Base-by-base conservation (phyloP, 2,113 vertebrate genomes). In the Motacilla tschutschensis region DNA sequence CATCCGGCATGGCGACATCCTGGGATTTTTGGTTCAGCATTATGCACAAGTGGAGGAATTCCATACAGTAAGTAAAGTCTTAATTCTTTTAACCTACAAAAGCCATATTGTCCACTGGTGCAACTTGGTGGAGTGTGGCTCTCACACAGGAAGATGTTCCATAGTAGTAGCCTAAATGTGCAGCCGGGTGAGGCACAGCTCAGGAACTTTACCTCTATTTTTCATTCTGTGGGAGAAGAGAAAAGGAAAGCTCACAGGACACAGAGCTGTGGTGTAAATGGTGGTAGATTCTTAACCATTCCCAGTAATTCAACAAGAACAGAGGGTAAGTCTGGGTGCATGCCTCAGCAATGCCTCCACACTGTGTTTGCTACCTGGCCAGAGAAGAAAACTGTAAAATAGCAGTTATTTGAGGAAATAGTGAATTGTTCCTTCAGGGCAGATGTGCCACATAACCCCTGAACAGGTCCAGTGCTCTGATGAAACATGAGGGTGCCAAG, bases 21-120 rank as follows among this genome's bases (percentile, higher is more conserved):
- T 97, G 21, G 97, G 98, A 36, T 98, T 99, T 84, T 93, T 99
- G 89, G 96, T 99, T 48, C 97, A 98, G 55, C 98, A 98, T 58
- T 95, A 98, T 46, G 95, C 97, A 80, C 98, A 97, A 87, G 91
- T 89, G 28, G 94, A 96, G 74, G 98, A 98, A 71, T 98, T 97
- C 92, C 98, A 98, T 78, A 91, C 71, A 95, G 98, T 98, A 87
- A 97, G 70, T 86, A 18, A 14, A 38, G 29, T 24, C n/a, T 19
- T 47, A 22, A 16, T 35, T 70, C 46, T 65, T 44, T 35, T 57
- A 17, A 0, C 25, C 50, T 46, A 3, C 40, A 67, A 16, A 47
- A 51, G 15, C 46, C 5, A 3, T 16, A 5, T 2, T 46, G 44
- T 33, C 9, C 6, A 6, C 4, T 46, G 36, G 28, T 5, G 41